These are phyloP conservation scores for Carassius gibelio DNA, from an alignment of 2,113 vertebrate genomes.

Conservation along the genomic window DNA sequence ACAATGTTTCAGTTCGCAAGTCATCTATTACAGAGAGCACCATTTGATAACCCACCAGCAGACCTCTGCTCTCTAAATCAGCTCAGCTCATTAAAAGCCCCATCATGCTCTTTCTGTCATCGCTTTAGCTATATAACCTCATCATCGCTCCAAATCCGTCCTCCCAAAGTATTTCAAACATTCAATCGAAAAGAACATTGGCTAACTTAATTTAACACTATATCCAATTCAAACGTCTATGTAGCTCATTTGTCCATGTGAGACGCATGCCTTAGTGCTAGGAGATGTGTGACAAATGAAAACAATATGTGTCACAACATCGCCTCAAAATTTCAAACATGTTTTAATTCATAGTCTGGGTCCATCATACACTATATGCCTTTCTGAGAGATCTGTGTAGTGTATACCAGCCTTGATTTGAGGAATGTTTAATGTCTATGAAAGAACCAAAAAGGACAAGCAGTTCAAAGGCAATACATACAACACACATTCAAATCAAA, in stretches of 20 bases:
- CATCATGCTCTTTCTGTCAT: neutral
- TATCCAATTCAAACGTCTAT: neutral
- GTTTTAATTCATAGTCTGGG: neutral
- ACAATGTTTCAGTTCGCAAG: neutral
- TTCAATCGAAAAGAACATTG: neutral
- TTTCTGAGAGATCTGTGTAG: neutral
- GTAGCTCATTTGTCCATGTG: neutral
- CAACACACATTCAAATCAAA: no score
- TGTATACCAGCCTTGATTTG: neutral
- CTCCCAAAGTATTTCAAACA: neutral
- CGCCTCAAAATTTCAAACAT: neutral
- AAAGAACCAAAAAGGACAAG: neutral
- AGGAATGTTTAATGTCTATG: neutral
- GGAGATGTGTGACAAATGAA: neutral
- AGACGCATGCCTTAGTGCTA: neutral
- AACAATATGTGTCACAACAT: neutral
- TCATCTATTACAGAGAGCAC: slow-evolving; percentile 6
- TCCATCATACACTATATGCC: no score
- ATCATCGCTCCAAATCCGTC: neutral
- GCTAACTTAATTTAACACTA: slow-evolving; percentile 3
- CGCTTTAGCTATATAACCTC: neutral
- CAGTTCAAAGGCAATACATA: no score
- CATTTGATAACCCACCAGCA: neutral
- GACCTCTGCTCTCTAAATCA: slow-evolving; percentile 15
- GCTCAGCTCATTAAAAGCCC: slow-evolving; percentile 24